A percentile compares a stretch with the other conserved stretches of the same genome.
Evolutionary conservation across 2,888 invertebrate genomes (phyloP).

Genomic region (Drosophila parthenogenetica): DNA sequence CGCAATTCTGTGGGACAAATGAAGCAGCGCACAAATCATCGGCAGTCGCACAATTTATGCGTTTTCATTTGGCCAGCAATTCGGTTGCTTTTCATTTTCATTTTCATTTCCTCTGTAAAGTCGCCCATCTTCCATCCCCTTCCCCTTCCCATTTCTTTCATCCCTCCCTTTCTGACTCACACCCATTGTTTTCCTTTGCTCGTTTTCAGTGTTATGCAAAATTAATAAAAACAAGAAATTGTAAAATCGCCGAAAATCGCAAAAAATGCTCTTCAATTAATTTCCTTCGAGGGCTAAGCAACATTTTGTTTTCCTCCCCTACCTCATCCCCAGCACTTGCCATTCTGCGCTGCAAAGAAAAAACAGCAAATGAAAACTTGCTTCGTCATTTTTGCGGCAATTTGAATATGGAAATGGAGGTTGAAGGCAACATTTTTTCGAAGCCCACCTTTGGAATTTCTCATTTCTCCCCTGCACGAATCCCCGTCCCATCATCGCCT

Average conservation of each 20-base stretch:
- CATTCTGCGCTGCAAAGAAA: too few species aligned
- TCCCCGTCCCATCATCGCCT: background rate
- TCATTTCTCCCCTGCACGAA: background rate
- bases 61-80: conserved; percentile 58
- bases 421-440: conserved; percentile 4
- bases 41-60: conserved; percentile 62
- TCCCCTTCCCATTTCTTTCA: too few species aligned
- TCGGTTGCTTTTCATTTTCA: conserved; percentile 31
- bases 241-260: conserved; percentile 24
- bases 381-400: conserved; percentile 59
- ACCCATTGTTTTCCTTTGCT: background rate
- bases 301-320: conserved; percentile 33
- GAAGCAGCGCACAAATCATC: conserved; percentile 62
- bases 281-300: conserved; percentile 44
- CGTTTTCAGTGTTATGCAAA: conserved; percentile 21
- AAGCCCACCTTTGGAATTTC: background rate
- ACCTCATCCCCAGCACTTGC: too few species aligned
- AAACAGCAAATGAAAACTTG: conserved; percentile 29
- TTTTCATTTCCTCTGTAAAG: conserved; percentile 23
- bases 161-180: background rate
- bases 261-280: conserved; percentile 48
- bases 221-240: conserved; percentile 45
- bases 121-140: background rate
- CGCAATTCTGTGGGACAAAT: conserved; percentile 41
- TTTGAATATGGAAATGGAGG: conserved; percentile 61